Conservation (phyloP, 2,113 vertebrate genomes). For the Formicarius rufipectus region DNA sequence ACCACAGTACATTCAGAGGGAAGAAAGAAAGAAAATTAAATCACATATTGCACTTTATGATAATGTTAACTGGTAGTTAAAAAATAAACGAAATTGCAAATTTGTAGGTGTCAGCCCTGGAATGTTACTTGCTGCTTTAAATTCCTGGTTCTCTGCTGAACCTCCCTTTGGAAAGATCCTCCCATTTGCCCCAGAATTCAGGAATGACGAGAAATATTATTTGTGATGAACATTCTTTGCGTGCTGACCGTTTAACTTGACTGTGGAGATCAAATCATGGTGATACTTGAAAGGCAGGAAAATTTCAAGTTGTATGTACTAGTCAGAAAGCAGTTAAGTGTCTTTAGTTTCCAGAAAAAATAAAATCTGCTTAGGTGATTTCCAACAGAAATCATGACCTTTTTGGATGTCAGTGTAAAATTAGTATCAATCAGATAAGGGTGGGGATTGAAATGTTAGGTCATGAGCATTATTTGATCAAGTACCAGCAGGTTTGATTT, state of each 20-base stretch:
- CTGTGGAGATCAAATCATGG: background rate
- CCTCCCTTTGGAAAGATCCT: background rate
- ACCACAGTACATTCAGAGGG: background rate
- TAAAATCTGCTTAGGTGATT: background rate
- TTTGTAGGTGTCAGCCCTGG: background rate
- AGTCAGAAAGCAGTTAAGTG: background rate
- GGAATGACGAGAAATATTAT: background rate
- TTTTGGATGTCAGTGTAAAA: constrained; percentile 23
- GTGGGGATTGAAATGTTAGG: constrained; percentile 42
- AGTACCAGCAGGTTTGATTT: constrained; percentile 16
- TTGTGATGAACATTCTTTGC: background rate
- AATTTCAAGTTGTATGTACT: background rate
- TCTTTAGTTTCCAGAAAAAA: background rate
- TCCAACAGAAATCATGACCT: background rate
- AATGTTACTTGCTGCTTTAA: background rate
- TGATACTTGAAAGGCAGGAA: background rate
- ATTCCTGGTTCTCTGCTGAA: background rate
- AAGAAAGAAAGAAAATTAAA: background rate
- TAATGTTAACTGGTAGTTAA: background rate
- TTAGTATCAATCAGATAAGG: constrained; percentile 34
- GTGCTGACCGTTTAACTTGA: background rate
- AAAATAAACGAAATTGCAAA: background rate
- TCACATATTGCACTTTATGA: background rate
- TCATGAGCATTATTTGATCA: background rate
- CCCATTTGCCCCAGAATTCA: background rate